Conservation (phyloP, 64 coral and sea anemone species). For the Hydrozoanthus tunicans region DNA sequence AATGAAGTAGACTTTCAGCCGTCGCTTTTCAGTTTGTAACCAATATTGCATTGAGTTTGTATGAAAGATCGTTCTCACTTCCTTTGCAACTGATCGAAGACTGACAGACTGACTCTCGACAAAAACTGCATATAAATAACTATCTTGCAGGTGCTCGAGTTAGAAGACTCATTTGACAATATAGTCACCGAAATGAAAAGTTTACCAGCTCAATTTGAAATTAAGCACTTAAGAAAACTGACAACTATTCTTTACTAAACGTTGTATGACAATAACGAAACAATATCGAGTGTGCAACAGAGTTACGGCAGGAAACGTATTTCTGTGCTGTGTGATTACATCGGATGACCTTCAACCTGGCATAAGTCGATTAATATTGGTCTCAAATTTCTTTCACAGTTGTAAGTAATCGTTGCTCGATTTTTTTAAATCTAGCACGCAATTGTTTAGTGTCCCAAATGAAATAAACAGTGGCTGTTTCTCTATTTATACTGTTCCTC, state of each 20-base stretch:
- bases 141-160: no score
- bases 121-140: background rate
- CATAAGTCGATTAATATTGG: constrained; percentile 40
- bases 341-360: constrained; percentile 23
- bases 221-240: background rate
- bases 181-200: no score
- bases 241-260: background rate
- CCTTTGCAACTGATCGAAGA: background rate
- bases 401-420: background rate
- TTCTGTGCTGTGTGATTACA: constrained; percentile 8
- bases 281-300: background rate
- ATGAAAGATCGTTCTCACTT: background rate
- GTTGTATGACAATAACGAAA: background rate
- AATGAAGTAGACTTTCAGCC: background rate
- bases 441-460: background rate
- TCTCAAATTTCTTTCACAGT: constrained; percentile 35
- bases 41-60: background rate
- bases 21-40: background rate
- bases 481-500: background rate
- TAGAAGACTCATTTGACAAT: no score
- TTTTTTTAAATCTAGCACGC: background rate
- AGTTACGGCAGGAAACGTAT: background rate
- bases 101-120: background rate
- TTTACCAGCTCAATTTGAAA: no score
- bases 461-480: background rate